phyloP scores from a whole-genome alignment of 2,797 vertebrate species.

The Catamblyrhynchus diadema region DNA sequence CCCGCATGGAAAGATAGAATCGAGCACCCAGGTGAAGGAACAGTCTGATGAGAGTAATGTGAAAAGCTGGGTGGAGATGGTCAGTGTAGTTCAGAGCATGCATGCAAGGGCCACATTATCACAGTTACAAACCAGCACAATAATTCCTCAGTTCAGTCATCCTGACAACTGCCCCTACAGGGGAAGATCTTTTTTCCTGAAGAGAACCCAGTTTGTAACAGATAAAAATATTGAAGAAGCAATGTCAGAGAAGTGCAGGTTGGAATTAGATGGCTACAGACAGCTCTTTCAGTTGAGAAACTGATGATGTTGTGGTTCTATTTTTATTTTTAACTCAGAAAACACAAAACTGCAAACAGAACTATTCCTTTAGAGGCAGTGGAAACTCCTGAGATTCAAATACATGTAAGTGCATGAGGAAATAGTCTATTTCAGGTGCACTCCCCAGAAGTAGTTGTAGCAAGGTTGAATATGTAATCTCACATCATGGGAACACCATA shows the following conservation, averaged over 20 bases:
- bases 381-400: not conserved
- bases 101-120: not conserved
- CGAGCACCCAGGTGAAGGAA: accelerated
- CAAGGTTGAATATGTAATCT: not conserved
- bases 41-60: not conserved
- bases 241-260: not conserved
- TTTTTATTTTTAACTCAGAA: not conserved
- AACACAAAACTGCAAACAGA: not conserved
- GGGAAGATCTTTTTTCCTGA: not conserved
- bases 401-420: not conserved
- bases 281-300: not conserved
- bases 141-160: not conserved
- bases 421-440: not conserved
- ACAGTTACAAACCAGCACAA: not conserved
- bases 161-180: not conserved
- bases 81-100: accelerated
- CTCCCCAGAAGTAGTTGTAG: not conserved
- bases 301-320: not conserved
- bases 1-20: not conserved
- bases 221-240: not conserved
- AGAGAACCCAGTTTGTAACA: not conserved
- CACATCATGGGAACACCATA: not conserved
- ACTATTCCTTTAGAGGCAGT: not conserved
- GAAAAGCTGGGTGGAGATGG: not conserved
- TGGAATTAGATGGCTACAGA: not conserved